Evolutionary conservation across 2,797 vertebrate species (phyloP), one percentile per base, ranked within the genome.

Genomic region (Aulostomus chinensis): DNA sequence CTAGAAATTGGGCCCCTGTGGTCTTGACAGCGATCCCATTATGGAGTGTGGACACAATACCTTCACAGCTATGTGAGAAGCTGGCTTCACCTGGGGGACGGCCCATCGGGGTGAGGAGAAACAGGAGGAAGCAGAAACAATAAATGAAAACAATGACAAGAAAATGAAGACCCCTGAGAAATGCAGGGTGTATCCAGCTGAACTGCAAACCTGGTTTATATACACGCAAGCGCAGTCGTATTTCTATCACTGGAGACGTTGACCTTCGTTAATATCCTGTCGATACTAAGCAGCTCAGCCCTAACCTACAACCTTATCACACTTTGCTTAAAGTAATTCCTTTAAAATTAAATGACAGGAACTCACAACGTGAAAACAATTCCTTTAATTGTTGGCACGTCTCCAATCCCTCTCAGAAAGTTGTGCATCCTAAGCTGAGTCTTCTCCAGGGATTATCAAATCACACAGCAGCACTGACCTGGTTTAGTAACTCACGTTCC

Each of bases 121-220:
- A 62, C 9, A 16, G 30, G 69, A 86, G 75, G 74, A 86, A 84
- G 62, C 29, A 1, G 36, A 15, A 73, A 92, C 87, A 91, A 90
- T 87, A 61, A 42, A 59, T 31, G 50, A 33, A 70, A 56, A 58
- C 59, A 86, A 56, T 72, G 60, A 74, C 67, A 68, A 87, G 87
- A 90, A 90, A 91, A 74, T 3, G 12, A 88, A 91, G 78, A 88
- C 84, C 82, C 85, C 86, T 90, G 89, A 86, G 90, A 90, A 90
- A 83, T 62, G 52, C 43, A 73, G 69, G 76, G 82, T 49, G 70
- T 77, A 20, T 72, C 54, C 16, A 50, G 58, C 47, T 61, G 52
- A 75, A 68, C 52, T 69, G 56, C 58, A 88, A 76, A 73, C 55
- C 66, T 58, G 37, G 51, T 34, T 72, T 58, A 24, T 22, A 37